Evolutionary conservation across 2,888 invertebrate species (phyloP).

Genomic region (Podotricha telesiphe): DNA sequence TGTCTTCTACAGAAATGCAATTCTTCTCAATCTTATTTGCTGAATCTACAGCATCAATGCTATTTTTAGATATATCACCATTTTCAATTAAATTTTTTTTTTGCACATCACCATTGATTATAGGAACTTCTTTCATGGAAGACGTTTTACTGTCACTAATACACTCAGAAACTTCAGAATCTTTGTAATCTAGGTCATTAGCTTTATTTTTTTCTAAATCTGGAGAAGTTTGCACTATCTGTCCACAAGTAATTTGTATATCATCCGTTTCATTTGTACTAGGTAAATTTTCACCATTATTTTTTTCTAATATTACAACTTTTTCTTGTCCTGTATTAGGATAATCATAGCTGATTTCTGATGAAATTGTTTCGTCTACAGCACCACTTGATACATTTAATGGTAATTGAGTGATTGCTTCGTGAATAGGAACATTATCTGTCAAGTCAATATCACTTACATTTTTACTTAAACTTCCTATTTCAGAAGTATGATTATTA

Average conservation of each 20-base stretch:
- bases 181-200: conserved; percentile 40
- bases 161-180: not conserved
- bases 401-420: conserved; percentile 63
- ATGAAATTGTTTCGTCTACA: conserved; percentile 57
- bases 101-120: conserved; percentile 57
- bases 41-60: conserved; percentile 10
- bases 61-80: conserved; percentile 40
- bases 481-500: conserved; percentile 17
- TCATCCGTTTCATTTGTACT: conserved; percentile 74
- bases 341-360: conserved; percentile 67
- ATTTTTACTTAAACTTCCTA: conserved; percentile 23
- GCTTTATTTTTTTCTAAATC: conserved; percentile 53
- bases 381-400: conserved; percentile 52
- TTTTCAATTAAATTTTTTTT: conserved; percentile 46
- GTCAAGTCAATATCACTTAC: conserved; percentile 14
- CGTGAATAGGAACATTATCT: conserved; percentile 47
- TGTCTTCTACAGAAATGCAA: conserved; percentile 65
- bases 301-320: conserved; percentile 60
- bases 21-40: conserved; percentile 47
- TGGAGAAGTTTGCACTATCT: conserved; percentile 59
- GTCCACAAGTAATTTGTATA: conserved; percentile 73
- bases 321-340: conserved; percentile 54
- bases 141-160: not conserved
- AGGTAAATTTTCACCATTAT: conserved; percentile 69
- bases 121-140: conserved; percentile 44